Conservation (phyloP, 1,140 invertebrate genomes). For the Physella acuta region DNA sequence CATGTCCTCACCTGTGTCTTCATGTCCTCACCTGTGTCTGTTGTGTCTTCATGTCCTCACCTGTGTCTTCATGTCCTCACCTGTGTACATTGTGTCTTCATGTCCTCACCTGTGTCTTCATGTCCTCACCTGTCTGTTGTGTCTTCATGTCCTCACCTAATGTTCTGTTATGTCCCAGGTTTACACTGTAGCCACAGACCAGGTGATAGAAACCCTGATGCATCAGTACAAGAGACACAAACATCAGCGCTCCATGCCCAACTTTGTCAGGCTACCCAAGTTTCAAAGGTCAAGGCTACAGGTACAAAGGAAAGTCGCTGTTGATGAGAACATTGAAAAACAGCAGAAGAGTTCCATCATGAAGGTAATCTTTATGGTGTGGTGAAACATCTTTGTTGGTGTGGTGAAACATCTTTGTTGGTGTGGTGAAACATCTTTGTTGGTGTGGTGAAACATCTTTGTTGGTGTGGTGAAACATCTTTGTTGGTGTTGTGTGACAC, state of each 20-base stretch:
- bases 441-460: too few species aligned
- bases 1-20: too few species aligned
- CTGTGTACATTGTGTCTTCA: too few species aligned
- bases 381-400: too few species aligned
- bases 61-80: too few species aligned
- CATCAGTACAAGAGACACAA: slow-evolving; percentile 69
- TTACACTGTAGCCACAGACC: slow-evolving; percentile 63
- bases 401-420: too few species aligned
- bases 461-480: too few species aligned
- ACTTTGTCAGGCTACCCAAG: slow-evolving; percentile 39
- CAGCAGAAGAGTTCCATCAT: slow-evolving; percentile 76
- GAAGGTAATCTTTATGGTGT: too few species aligned
- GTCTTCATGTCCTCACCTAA: not conserved
- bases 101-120: not conserved
- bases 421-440: too few species aligned
- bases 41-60: too few species aligned
- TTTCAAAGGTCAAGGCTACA: slow-evolving; percentile 32
- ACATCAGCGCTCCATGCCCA: slow-evolving; percentile 64
- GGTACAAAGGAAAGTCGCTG: slow-evolving; percentile 32
- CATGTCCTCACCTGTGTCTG: too few species aligned
- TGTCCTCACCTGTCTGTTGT: not conserved
- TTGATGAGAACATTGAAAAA: slow-evolving; percentile 54
- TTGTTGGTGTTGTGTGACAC: too few species aligned
- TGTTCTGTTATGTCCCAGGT: slow-evolving; percentile 37
- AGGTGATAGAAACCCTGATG: slow-evolving; percentile 64